Conservation (phyloP, 2,113 vertebrate genomes). For the Artemisiospiza belli region DNA sequence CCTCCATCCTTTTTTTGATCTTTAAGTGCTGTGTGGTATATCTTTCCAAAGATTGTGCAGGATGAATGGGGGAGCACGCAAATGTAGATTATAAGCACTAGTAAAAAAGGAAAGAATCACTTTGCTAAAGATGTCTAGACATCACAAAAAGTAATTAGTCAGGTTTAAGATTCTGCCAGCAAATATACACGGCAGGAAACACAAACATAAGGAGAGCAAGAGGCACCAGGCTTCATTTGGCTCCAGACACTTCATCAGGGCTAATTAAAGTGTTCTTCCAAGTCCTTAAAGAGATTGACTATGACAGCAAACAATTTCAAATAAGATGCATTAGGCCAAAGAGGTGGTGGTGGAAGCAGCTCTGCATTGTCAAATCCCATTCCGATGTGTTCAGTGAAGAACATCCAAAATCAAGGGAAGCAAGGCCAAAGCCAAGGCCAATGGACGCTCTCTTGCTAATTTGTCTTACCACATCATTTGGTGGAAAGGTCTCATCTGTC, state of each 20-base stretch:
- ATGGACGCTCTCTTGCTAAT: background rate
- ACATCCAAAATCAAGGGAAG: background rate
- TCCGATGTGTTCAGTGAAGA: rapidly evolving
- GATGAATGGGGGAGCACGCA: background rate
- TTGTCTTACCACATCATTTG: background rate
- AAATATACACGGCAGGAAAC: background rate
- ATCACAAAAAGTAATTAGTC: constrained; percentile 13
- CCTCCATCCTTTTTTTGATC: background rate
- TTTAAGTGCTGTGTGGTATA: background rate
- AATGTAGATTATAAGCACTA: background rate
- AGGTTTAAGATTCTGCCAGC: constrained; percentile 9
- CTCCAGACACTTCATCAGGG: constrained; percentile 8
- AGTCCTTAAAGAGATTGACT: constrained; percentile 5
- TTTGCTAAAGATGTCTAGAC: background rate
- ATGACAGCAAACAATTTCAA: background rate
- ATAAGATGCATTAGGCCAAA: background rate
- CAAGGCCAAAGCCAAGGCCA: background rate
- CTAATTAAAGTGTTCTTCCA: constrained; percentile 37
- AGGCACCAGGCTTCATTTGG: constrained; percentile 28
- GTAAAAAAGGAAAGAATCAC: background rate
- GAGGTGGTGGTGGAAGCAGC: background rate
- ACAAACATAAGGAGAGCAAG: constrained; percentile 4
- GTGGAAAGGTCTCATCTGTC: background rate
- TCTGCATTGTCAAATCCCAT: background rate
- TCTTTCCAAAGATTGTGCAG: background rate